A percentile compares a stretch with the other conserved stretches of the same genome.
These are phyloP conservation scores for Bombyx huttoni DNA, from an alignment of 2,888 invertebrate genomes.

Conservation along the genomic window DNA sequence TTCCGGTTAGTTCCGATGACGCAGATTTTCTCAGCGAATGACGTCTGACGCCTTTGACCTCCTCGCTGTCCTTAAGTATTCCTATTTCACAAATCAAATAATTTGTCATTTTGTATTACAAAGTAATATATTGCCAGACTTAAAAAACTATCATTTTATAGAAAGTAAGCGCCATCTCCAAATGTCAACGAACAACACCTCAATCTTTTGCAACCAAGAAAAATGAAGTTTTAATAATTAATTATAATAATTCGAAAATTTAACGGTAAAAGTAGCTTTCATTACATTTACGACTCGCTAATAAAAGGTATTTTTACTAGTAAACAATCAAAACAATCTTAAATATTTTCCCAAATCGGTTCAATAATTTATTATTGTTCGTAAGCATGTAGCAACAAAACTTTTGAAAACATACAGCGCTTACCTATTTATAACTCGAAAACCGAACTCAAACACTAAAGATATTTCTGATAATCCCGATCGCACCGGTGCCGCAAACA, in stretches of 20 bases:
- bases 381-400: background rate
- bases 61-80: constrained; percentile 14
- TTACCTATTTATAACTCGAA: background rate
- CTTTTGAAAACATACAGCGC: background rate
- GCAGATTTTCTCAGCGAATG: constrained; percentile 16
- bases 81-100: constrained; percentile 9
- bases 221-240: background rate
- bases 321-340: no score
- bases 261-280: no score
- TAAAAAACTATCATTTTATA: no score
- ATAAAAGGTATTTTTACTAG: no score
- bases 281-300: no score
- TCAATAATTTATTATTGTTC: no score
- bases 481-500: constrained; percentile 17
- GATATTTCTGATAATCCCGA: constrained; percentile 16
- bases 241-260: background rate
- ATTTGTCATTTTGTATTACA: constrained; percentile 1
- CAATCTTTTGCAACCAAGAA: background rate
- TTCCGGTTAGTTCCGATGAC: constrained; percentile 9
- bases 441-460: constrained; percentile 3
- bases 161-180: no score
- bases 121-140: no score
- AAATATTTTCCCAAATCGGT: no score
- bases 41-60: constrained; percentile 30
- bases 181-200: background rate